phyloP scores from a whole-genome alignment of 92 coral and sea anemone species.

The Scolanthus callimorphus region DNA sequence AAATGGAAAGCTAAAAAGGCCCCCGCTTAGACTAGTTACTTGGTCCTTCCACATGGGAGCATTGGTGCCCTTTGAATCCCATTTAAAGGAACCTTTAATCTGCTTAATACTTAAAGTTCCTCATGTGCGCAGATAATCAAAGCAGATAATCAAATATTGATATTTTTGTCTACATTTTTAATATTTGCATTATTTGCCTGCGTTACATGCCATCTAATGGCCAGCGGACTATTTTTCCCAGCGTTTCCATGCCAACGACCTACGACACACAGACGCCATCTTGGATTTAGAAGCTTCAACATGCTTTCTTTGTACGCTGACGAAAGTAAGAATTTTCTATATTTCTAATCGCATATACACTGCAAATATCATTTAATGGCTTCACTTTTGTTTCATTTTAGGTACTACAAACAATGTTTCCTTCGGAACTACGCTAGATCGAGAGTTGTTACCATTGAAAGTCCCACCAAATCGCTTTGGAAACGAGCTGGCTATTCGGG shows the following conservation, averaged over 20 bases:
- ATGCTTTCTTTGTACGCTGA: slow-evolving; percentile 26
- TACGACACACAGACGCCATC: slow-evolving; percentile 18
- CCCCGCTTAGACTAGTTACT: no score
- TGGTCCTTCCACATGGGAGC: no score
- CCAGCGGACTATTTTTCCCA: not conserved
- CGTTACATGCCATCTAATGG: no score
- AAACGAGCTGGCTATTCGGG: slow-evolving; percentile 71
- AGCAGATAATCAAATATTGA: no score
- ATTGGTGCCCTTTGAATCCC: no score
- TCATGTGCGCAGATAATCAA: no score
- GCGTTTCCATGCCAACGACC: slow-evolving; percentile 24
- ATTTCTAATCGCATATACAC: not conserved
- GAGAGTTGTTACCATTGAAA: slow-evolving; percentile 83
- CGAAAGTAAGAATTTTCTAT: slow-evolving; percentile 18
- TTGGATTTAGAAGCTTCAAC: slow-evolving; percentile 6
- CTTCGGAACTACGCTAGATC: slow-evolving; percentile 89
- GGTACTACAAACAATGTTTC: slow-evolving; percentile 46
- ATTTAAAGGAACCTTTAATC: no score
- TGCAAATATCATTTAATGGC: not conserved
- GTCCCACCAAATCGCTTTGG: slow-evolving; percentile 91
- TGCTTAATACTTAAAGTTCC: no score
- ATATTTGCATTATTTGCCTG: no score
- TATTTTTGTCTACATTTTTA: no score
- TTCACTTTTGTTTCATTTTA: slow-evolving; percentile 2
- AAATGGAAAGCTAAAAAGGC: no score